Evolutionary conservation across 1,140 invertebrate genomes (phyloP).

Genomic region (Hydropsyche tenuis): DNA sequence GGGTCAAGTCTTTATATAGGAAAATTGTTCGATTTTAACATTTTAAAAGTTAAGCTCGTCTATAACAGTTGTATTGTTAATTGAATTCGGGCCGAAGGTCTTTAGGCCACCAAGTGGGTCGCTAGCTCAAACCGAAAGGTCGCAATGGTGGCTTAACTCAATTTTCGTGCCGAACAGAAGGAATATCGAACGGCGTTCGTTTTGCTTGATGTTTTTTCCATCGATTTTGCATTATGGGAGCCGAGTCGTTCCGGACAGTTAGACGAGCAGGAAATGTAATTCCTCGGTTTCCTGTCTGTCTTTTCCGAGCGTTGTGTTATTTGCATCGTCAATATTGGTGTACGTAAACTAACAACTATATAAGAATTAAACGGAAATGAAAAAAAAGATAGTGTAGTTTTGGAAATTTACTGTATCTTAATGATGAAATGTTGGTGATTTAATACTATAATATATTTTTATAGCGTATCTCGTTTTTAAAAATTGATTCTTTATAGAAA

Average conservation of each 20-base stretch:
- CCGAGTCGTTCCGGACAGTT: conserved; percentile 15
- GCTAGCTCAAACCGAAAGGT: not conserved
- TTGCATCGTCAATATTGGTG: not conserved
- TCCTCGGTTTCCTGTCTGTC: conserved; percentile 18
- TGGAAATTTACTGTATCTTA: too few relatives aligned
- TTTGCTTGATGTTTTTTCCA: conserved; percentile 20
- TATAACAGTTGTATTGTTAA: not conserved
- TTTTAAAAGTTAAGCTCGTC: not conserved
- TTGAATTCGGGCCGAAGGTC: not conserved
- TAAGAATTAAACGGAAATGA: too few relatives aligned
- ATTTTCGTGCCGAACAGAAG: conserved; percentile 1
- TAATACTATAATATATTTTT: too few relatives aligned
- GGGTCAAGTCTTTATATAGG: too few relatives aligned
- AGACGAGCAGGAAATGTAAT: conserved; percentile 8
- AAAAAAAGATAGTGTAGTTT: too few relatives aligned
- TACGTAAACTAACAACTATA: too few relatives aligned
- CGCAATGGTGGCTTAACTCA: not conserved
- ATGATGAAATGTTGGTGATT: too few relatives aligned
- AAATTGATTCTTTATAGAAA: too few relatives aligned
- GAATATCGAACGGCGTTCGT: conserved; percentile 9
- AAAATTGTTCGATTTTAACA: too few relatives aligned
- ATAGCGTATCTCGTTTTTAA: too few relatives aligned
- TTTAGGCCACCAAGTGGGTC: not conserved
- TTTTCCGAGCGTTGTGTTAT: conserved; percentile 8
- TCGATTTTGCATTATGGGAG: conserved; percentile 19